phyloP scores from a whole-genome alignment of 2,113 vertebrate species.

The Pterocles gutturalis region DNA sequence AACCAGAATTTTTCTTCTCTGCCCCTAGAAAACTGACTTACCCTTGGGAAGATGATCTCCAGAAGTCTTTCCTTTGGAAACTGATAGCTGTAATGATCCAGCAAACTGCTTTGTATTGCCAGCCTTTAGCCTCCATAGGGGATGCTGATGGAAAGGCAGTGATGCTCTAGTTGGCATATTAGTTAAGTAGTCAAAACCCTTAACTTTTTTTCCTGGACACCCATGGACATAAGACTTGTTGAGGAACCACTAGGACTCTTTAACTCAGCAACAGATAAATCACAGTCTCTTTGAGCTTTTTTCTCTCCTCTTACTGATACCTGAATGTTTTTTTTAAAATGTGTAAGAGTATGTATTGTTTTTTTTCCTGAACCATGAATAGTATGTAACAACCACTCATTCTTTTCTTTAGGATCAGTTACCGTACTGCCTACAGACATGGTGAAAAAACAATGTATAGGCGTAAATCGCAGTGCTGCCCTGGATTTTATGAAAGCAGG shows the following conservation, averaged over 20 bases:
- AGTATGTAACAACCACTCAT: background rate
- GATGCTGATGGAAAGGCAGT: background rate
- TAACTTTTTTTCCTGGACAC: background rate
- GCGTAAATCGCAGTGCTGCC: slow-evolving; percentile 95
- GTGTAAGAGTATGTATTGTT: background rate
- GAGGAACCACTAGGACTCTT: background rate
- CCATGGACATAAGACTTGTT: background rate
- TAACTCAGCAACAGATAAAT: background rate
- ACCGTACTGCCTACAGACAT: slow-evolving; percentile 91
- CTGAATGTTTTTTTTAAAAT: background rate
- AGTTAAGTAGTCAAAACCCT: background rate
- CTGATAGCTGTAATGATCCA: background rate
- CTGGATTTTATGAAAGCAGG: slow-evolving; percentile 91
- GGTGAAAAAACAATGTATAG: slow-evolving; percentile 97
- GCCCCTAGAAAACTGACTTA: background rate
- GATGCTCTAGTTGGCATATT: background rate
- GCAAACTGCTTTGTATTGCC: background rate
- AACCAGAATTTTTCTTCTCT: background rate
- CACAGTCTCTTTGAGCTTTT: background rate
- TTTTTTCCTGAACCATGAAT: background rate
- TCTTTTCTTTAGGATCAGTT: slow-evolving; percentile 86
- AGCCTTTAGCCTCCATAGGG: background rate
- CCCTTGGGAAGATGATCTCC: background rate
- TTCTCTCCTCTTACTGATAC: background rate
- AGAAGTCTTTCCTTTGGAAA: background rate